Base-by-base conservation (phyloP, 2,113 vertebrate species). In the Chionomys nivalis region DNA sequence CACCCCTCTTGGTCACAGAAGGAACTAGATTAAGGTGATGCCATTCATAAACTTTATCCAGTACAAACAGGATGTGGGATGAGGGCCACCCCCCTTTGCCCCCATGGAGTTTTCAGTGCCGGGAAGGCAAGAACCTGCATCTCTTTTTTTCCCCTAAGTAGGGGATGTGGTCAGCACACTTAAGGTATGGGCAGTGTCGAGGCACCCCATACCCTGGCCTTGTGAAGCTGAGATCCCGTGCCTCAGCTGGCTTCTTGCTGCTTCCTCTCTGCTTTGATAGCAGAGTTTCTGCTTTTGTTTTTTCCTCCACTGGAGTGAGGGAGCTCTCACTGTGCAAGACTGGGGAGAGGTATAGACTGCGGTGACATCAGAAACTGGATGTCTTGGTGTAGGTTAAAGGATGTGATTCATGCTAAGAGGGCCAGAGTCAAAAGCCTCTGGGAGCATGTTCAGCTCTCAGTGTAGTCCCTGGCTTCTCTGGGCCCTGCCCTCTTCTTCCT, bases 311-410 rank as follows among this genome's bases (percentile, higher is more conserved):
- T 24, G 86, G 81, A 86, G 97, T 89, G 4, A 89, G 96, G 88
- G 97, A 91, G 93, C 94, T 93, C 85, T 96, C 95, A 97, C 97
- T 97, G 98, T 97, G 97, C 95, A 81, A 93, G 91, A 68, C 36
- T 82, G 87, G 82, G 81, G 70, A 75, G 85, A 72, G n/a, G 7
- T 68, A 78, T 44, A 16, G 39, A 68, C 52, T 58, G 5, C 89
- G 92, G 92, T 78, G 95, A 95, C 90, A 12, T 82, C 86, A 28
- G 77, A 96, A 89, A 28, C 23, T 1, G 2, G 65, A 36, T 86
- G 89, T 92, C 94, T 96, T 3, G 0, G 31, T 58, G 61, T 58
- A 8, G 49, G 77, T 92, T 0, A 7, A 70, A 70, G 90, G 90
- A 68, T 70, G 86, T 24, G 10, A 10, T 79, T 92, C 44, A 47